phyloP scores from a whole-genome alignment of 2,113 vertebrate genomes.

The Paradisaea rubra region DNA sequence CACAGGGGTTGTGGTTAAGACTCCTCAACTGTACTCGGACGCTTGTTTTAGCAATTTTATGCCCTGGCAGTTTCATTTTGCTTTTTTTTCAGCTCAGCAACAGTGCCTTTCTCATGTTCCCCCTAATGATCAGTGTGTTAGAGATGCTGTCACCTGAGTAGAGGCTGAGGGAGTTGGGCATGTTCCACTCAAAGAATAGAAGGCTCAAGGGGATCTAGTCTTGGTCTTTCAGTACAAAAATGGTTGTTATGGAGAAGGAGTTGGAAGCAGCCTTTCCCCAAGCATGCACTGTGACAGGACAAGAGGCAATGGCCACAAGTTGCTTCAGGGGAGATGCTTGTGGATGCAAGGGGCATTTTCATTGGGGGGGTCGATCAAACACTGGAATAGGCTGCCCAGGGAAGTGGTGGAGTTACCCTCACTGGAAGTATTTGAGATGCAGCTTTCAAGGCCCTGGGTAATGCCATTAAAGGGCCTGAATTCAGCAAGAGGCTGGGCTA shows the following conservation, averaged over 20 bases:
- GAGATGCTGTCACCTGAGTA: not conserved
- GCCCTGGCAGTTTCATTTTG: not conserved
- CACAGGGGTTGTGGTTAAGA: not conserved
- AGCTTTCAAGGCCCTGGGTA: not conserved
- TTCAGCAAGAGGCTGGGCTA: not conserved
- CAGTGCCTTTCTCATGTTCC: not conserved
- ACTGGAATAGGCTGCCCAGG: not conserved
- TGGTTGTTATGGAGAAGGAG: not conserved
- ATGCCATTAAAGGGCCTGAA: not conserved
- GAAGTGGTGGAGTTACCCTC: not conserved
- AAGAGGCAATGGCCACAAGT: not conserved
- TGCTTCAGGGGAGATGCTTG: not conserved
- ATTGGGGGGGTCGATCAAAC: accelerated
- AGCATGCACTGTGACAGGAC: not conserved
- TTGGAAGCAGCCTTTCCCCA: not conserved
- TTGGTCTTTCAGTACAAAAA: not conserved
- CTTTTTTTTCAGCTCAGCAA: not conserved
- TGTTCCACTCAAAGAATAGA: not conserved
- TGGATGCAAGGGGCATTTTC: not conserved
- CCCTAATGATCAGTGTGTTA: not conserved
- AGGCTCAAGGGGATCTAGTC: not conserved
- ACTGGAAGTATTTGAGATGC: accelerated
- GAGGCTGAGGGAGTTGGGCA: not conserved
- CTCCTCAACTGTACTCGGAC: not conserved
- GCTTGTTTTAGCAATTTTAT: not conserved